Base-by-base conservation (phyloP, 1,140 invertebrate genomes). In the Procambarus virginalis region DNA sequence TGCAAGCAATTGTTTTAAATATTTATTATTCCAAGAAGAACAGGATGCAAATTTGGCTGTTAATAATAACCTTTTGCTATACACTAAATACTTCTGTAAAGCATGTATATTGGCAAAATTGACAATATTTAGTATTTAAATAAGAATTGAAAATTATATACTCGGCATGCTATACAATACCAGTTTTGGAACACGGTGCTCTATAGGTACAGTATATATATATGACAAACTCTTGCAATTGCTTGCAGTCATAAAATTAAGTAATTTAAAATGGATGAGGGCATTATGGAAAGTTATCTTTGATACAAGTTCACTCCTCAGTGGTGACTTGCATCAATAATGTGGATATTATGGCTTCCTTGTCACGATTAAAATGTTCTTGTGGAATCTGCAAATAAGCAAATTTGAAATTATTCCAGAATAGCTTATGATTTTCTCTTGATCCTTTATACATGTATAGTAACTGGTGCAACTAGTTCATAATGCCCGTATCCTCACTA, bases 401-500 rank as follows among this genome's bases (percentile, higher is more conserved):
- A 64, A 4, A 17, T 64, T 10, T 4, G 17, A 64, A 64, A 64
- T 64, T 64, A 17, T 55, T 20, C 12, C 60, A 20, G 60, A 64
- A 14, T 20, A 64, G 4, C n/a, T 73, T 4, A 34, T 34, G 3
- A 8, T 45, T 48, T 49, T 14, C 12, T 49, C 8, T 10, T 49
- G 3, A 20, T 78, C 34, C 6, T 78, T 48, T 48, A 14, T 49
- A 46, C 6, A 17, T 78, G 49, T 49, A 12, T 78, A 48, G 46
- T 55, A 78, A 55, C 14, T 20, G 2, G 46, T 78, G 4, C 2
- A 68, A 20, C 3, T 5, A 34, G 8, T 73, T 90, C 68, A 80
- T 85, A 86, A 85, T 86, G 83, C 75, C 76, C 79, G 48, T 49
- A 85, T 90, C 60, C 60, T 73, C 49, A 84, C 88, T 89, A 89